These are phyloP conservation scores for Drosophila sproati DNA, from an alignment of 1,140 invertebrate genomes.

Conservation along the genomic window DNA sequence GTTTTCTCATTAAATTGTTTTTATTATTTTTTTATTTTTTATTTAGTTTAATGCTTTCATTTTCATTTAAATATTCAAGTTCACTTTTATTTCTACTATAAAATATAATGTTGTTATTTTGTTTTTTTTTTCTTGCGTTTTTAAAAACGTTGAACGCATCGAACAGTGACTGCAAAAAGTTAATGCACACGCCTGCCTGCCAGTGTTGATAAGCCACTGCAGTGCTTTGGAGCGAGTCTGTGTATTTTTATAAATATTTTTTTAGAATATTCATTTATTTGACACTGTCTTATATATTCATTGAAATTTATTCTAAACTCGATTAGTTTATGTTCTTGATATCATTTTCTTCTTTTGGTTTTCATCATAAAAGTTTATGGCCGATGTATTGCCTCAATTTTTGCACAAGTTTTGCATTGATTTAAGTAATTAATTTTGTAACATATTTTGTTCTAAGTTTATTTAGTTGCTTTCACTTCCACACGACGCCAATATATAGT, in stretches of 20 bases:
- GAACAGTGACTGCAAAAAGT: conserved; percentile 22
- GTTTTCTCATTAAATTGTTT: conserved; percentile 78
- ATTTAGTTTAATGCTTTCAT: conserved; percentile 23
- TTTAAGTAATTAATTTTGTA: conserved; percentile 57
- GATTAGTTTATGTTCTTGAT: conserved; percentile 42
- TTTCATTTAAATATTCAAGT: conserved; percentile 42
- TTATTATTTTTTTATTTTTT: conserved; percentile 27
- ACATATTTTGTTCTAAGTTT: conserved; percentile 71
- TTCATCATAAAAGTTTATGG: conserved; percentile 35
- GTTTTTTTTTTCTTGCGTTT: conserved; percentile 4
- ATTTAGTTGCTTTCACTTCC: conserved; percentile 40
- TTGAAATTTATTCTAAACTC: conserved; percentile 46
- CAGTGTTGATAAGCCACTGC: conserved; percentile 13
- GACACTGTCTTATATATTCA: conserved; percentile 25
- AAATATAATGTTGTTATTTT: conserved; percentile 62
- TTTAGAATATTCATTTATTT: conserved; percentile 19
- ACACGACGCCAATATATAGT: conserved; percentile 10
- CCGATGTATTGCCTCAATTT: conserved; percentile 4
- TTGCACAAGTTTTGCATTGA: conserved; percentile 31
- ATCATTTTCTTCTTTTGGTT: conserved; percentile 19
- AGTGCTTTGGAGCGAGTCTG: not conserved
- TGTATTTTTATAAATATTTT: conserved; percentile 32
- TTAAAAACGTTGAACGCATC: conserved; percentile 19
- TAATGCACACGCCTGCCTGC: not conserved
- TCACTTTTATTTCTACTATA: conserved; percentile 56